These are phyloP conservation scores for Toxotes jaculatrix DNA, from an alignment of 2,113 vertebrate genomes.

Conservation along the genomic window DNA sequence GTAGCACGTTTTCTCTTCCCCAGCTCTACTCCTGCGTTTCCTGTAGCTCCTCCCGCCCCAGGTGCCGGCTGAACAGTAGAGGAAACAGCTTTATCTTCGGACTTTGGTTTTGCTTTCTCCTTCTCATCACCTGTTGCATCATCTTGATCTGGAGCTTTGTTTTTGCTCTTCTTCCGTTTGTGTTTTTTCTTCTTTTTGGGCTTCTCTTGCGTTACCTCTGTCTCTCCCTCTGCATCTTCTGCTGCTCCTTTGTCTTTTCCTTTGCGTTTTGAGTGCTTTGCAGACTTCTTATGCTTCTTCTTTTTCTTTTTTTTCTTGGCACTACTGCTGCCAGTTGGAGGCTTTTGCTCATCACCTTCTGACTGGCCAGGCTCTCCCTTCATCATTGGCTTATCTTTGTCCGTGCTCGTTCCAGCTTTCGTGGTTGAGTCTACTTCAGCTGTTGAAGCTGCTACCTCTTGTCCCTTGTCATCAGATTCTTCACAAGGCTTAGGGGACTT, in stretches of 20 bases:
- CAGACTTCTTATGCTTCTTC: conserved; percentile 98
- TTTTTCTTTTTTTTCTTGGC: conserved; percentile 92
- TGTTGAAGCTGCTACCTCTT: conserved; percentile 70
- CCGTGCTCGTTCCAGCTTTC: conserved; percentile 57
- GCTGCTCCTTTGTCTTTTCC: conserved; percentile 85
- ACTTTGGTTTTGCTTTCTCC: conserved; percentile 76
- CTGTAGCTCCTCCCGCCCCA: conserved; percentile 46
- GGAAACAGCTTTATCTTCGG: conserved; percentile 72
- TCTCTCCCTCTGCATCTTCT: conserved; percentile 84
- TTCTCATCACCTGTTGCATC: conserved; percentile 71
- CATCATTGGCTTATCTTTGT: conserved; percentile 59
- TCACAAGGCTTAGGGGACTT: conserved; percentile 76
- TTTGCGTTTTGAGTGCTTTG: conserved; percentile 89
- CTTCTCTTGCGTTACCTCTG: conserved; percentile 85
- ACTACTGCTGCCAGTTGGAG: conserved; percentile 69
- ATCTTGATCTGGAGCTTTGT: conserved; percentile 72
- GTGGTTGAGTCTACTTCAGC: conserved; percentile 64
- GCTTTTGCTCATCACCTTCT: conserved; percentile 74
- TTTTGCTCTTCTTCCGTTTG: conserved; percentile 91
- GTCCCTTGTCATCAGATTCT: conserved; percentile 62
- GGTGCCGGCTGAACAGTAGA: conserved; percentile 50
- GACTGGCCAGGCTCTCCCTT: conserved; percentile 63
- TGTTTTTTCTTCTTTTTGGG: conserved; percentile 94
- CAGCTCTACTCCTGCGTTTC: conserved; percentile 75
- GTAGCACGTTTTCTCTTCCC: conserved; percentile 86